Base-by-base conservation (phyloP, 2,888 invertebrate genomes). In the Drosophila algonquin region DNA sequence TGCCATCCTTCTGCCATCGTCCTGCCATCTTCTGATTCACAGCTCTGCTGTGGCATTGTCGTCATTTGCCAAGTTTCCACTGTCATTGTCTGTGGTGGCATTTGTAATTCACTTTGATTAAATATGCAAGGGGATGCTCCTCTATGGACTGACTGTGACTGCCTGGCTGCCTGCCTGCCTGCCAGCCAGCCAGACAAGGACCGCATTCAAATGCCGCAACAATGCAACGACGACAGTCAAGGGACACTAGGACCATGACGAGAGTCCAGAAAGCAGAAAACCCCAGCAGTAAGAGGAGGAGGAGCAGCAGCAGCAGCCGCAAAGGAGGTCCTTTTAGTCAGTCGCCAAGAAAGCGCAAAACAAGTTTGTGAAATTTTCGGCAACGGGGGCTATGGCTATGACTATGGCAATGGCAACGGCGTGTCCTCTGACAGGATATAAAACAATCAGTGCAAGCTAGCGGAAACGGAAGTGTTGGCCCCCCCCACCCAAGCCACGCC, bases 391-490 rank as follows among this genome's bases (percentile, higher is more conserved):
- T 73, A 75, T 27, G 60, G 7, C 35, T 40, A 14, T 40, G 35
- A 12, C 40, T 14, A 40, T n/a, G 40, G 40, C 40, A 40, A 40
- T 7, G 77, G 72, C 75, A 78, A 75, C 81, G 81, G 81, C 82
- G 80, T 79, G 85, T 88, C 79, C 87, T 82, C 85, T 89, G 90
- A 86, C 89, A 90, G 89, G 90, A 90, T 89, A 90, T 90, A 90
- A 90, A 90, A 90, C 90, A 90, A 90, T 90, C 89, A 90, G 90
- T 84, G 89, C 90, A 90, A 90, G 90, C 90, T 82, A 90, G 89
- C 89, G 89, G 89, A 90, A 90, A 81, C 83, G 90, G 89, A 90
- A 89, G 89, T 89, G 86, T 79, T 77, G 65, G 51, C 30, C 52
- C 54, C 51, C 46, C 21, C 44, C 8, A 27, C 24, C 32, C 9